Base-by-base conservation (phyloP, 1,140 invertebrate genomes). In the Lasaia peninsularis region DNA sequence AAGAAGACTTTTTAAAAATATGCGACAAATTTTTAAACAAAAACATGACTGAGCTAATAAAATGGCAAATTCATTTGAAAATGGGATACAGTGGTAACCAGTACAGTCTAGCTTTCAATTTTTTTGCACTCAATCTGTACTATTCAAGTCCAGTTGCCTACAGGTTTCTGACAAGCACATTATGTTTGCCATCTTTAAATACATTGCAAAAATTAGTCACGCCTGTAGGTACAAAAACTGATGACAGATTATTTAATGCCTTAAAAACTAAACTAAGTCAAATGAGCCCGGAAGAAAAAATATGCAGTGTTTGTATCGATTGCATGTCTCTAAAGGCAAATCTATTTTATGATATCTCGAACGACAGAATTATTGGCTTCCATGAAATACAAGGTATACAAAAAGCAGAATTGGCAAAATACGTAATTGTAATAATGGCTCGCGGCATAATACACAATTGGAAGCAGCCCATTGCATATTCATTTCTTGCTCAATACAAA, bases 21-120 rank as follows among this genome's bases (percentile, higher is more conserved):
- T 55, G 34, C 12, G 20, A 55, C 24, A 56, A 56, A 12, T 56
- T 48, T 44, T 21, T 40, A 35, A 56, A 3, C 44, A 56, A 56
- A 56, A 48, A 18, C 21, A 56, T 56, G 53, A 21, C 35, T 48
- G 16, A 48, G 21, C 14, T 56, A 44, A 56, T 56, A 44, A 48
- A 56, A 48, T 56, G 54, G 54, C 54, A 56, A 56, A 56, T 48
- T 18, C 24, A 48, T 28, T 20, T 56, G 24, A 56, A 31, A 24
- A 37, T 14, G 18, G 37, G 37, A 44, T 56, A 18, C 48, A 56
- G 2, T 32, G 54, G 24, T 32, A 56, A 56, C 12, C 49, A 21
- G n/a, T 4, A 56, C 31, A 56, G 37, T 20, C 21, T 8, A 24
- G 49, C 24, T 16, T 56, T 33, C 54, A 56, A 56, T 31, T 56